Percentiles rank a stretch among this genome's conserved stretches.
phyloP scores from a whole-genome alignment of 2,113 vertebrate species.

The Galbula dea region DNA sequence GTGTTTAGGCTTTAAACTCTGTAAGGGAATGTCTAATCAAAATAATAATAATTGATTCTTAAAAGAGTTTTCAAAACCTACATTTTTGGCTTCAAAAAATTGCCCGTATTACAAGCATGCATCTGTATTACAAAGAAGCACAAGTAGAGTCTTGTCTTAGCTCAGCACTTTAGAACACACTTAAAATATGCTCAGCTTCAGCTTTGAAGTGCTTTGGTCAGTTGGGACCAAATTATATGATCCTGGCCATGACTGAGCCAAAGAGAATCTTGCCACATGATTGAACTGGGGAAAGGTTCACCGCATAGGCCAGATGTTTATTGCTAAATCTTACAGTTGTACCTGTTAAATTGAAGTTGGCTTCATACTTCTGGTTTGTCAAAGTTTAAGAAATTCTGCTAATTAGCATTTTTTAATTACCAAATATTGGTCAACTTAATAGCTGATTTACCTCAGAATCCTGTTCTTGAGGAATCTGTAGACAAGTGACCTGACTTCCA shows the following conservation, averaged over 20 bases:
- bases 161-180: not conserved
- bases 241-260: not conserved
- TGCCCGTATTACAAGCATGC: not conserved
- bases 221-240: not conserved
- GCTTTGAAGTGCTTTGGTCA: constrained; percentile 8
- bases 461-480: not conserved
- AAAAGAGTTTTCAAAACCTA: constrained; percentile 1
- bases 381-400: not conserved
- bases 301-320: not conserved
- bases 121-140: not conserved
- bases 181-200: constrained; percentile 13
- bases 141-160: not conserved
- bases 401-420: not conserved
- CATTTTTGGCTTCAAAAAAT: constrained; percentile 10
- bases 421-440: not conserved
- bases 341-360: not conserved
- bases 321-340: not conserved
- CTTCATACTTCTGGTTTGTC: not conserved
- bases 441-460: not conserved
- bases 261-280: not conserved
- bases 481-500: not conserved
- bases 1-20: constrained; percentile 16
- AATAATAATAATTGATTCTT: constrained; percentile 50
- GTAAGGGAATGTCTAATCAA: constrained; percentile 41
- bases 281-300: not conserved